Percentiles rank a stretch among this genome's conserved stretches.
phyloP scores from a whole-genome alignment of 1,140 invertebrate species.

The Xylocopa sonorina region DNA sequence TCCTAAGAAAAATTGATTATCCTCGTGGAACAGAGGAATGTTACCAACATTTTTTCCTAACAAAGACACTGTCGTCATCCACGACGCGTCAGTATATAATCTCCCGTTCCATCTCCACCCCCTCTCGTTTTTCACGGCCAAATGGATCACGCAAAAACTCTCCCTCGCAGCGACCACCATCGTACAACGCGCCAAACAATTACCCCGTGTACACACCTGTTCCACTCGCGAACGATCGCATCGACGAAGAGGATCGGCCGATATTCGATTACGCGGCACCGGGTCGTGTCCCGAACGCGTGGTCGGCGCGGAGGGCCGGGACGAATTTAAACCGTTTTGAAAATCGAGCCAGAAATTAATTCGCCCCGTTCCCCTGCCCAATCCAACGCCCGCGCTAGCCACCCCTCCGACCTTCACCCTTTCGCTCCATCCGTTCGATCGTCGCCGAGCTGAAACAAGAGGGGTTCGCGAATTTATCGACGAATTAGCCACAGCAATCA shows the following conservation, averaged over 20 bases:
- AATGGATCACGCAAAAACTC: background rate
- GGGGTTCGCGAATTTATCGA: constrained; percentile 66
- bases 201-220: constrained; percentile 19
- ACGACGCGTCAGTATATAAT: too few relatives aligned
- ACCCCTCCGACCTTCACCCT: background rate
- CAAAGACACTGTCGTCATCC: too few relatives aligned
- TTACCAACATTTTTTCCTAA: too few relatives aligned
- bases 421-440: too few relatives aligned
- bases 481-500: constrained; percentile 64
- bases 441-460: background rate
- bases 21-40: too few relatives aligned
- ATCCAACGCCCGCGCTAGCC: background rate
- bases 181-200: background rate
- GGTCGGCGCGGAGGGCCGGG: background rate
- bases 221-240: background rate
- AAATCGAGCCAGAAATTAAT: constrained; percentile 55
- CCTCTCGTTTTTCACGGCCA: too few relatives aligned
- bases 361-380: constrained; percentile 7
- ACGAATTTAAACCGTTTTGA: constrained; percentile 42
- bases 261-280: constrained; percentile 35
- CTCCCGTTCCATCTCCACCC: too few relatives aligned
- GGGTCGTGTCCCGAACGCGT: background rate
- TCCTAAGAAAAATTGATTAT: too few relatives aligned
- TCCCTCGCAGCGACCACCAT: background rate
- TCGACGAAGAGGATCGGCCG: constrained; percentile 6